Evolutionary conservation across 2,797 vertebrate genomes (phyloP).

Genomic region (Melanotaenia parkinsoni): DNA sequence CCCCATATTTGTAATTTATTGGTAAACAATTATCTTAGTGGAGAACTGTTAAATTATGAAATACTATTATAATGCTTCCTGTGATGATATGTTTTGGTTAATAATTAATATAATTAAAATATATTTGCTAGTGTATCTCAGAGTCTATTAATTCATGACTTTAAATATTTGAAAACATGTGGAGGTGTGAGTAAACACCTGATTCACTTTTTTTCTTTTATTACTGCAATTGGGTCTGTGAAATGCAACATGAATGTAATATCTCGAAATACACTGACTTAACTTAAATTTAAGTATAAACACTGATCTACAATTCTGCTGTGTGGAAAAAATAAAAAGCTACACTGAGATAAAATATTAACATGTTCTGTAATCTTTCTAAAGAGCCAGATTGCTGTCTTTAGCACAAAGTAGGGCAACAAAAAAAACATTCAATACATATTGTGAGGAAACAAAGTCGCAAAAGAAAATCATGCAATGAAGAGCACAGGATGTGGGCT

Average conservation of each 20-base stretch:
- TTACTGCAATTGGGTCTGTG: constrained; percentile 37
- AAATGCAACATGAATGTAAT: constrained; percentile 52
- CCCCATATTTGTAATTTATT: constrained; percentile 42
- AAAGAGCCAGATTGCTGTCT: not conserved
- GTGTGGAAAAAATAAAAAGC: constrained; percentile 42
- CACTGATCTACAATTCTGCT: constrained; percentile 55
- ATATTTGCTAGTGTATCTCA: constrained; percentile 33
- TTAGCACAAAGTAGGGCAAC: constrained; percentile 46
- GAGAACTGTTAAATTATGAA: constrained; percentile 49
- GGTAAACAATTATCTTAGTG: constrained; percentile 40
- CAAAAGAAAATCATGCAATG: constrained; percentile 61
- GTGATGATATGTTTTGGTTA: constrained; percentile 53
- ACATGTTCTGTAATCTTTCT: constrained; percentile 48
- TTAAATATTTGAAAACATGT: constrained; percentile 47
- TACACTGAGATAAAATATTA: constrained; percentile 66
- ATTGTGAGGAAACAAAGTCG: constrained; percentile 61
- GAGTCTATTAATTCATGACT: constrained; percentile 25
- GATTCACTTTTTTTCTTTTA: constrained; percentile 34
- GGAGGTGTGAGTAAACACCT: constrained; percentile 7
- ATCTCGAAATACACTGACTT: constrained; percentile 53
- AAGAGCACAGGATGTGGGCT: constrained; percentile 77
- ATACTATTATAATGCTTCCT: constrained; percentile 51
- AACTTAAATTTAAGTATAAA: constrained; percentile 18
- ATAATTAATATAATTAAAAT: constrained; percentile 56
- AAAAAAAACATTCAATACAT: constrained; percentile 36